Conservation (phyloP, 2,797 vertebrate genomes). For the Gephyroberyx darwinii region DNA sequence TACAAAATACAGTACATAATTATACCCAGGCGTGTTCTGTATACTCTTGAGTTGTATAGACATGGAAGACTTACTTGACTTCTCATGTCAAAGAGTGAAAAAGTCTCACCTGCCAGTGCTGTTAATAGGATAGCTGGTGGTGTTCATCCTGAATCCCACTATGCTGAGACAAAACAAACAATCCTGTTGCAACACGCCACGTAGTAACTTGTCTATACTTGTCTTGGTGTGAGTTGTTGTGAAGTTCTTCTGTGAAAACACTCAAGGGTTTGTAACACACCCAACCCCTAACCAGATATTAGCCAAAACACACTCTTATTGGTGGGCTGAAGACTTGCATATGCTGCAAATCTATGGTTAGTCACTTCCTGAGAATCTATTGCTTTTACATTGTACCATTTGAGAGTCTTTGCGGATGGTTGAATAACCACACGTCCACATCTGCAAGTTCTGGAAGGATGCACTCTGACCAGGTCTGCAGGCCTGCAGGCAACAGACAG, state of each 20-base stretch:
- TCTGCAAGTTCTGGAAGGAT: constrained; percentile 2
- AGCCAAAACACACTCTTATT: too few relatives aligned
- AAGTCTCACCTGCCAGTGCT: constrained; percentile 36
- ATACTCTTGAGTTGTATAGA: too few relatives aligned
- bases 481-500: not conserved
- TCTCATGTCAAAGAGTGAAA: not conserved
- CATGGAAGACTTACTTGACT: too few relatives aligned
- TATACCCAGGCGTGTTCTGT: too few relatives aligned
- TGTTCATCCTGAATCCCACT: constrained; percentile 22
- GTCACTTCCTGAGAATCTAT: constrained; percentile 37
- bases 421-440: constrained; percentile 35
- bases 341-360: constrained; percentile 1
- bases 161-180: not conserved
- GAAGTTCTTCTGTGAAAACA: too few relatives aligned
- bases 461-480: constrained; percentile 29
- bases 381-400: not conserved
- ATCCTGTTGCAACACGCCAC: not conserved
- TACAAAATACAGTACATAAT: too few relatives aligned
- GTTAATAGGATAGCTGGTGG: not conserved
- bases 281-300: not conserved
- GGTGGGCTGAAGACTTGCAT: constrained; percentile 32
- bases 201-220: not conserved
- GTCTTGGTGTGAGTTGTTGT: not conserved
- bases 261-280: not conserved
- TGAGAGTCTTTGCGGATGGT: not conserved